These are phyloP conservation scores for Neodiprion virginianus DNA, from an alignment of 1,140 invertebrate species.

Conservation along the genomic window DNA sequence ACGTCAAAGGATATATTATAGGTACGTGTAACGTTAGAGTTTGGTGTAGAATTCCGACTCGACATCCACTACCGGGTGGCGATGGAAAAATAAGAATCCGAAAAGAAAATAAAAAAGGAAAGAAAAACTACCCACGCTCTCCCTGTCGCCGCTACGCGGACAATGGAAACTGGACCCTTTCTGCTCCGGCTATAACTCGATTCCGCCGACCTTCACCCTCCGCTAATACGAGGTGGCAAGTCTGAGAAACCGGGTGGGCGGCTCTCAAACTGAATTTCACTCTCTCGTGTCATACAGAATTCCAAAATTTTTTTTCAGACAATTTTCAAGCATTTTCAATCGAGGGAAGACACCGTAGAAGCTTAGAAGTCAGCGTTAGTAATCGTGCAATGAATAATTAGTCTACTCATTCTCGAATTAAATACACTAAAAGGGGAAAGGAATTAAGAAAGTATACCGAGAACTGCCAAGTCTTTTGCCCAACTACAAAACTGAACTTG, in stretches of 20 bases:
- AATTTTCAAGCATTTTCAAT: too few relatives aligned
- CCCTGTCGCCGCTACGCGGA: not conserved
- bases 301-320: too few relatives aligned
- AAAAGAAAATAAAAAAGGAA: not conserved
- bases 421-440: too few relatives aligned
- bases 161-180: slow-evolving; percentile 2
- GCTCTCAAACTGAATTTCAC: not conserved
- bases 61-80: slow-evolving; percentile 23
- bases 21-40: slow-evolving; percentile 42
- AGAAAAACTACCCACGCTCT: not conserved
- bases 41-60: slow-evolving; percentile 31
- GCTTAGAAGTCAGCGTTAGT: too few relatives aligned
- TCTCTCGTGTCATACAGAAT: not conserved
- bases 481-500: too few relatives aligned
- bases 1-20: slow-evolving; percentile 34
- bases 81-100: not conserved
- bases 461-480: too few relatives aligned
- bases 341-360: too few relatives aligned
- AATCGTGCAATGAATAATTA: too few relatives aligned
- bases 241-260: not conserved
- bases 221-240: slow-evolving; percentile 1
- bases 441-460: too few relatives aligned
- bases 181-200: not conserved
- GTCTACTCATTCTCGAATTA: too few relatives aligned
- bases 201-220: not conserved